Conservation (phyloP, 2,797 vertebrate genomes). For the Fistularia tabacaria region DNA sequence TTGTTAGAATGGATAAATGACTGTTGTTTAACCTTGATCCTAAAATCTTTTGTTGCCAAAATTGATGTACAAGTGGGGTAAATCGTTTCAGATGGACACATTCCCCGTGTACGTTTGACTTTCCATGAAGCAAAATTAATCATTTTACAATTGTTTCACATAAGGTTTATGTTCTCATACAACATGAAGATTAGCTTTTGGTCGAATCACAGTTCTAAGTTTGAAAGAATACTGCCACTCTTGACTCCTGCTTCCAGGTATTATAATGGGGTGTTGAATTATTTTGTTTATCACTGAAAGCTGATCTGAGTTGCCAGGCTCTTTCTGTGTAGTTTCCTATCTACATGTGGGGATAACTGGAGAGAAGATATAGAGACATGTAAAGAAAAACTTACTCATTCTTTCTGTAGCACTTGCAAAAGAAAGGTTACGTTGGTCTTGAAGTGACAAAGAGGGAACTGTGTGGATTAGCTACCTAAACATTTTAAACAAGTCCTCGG, state of each 20-base stretch:
- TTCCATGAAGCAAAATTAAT: slow-evolving; percentile 41
- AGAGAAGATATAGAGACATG: slow-evolving; percentile 21
- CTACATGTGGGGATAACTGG: slow-evolving; percentile 19
- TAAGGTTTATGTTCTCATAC: slow-evolving; percentile 51
- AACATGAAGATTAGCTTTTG: slow-evolving; percentile 34
- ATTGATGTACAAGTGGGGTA: slow-evolving; percentile 50
- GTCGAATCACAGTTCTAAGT: slow-evolving; percentile 32
- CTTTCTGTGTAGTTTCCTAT: slow-evolving; percentile 37
- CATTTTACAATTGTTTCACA: slow-evolving; percentile 42
- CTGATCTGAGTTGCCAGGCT: slow-evolving; percentile 40
- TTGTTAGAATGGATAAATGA: slow-evolving; percentile 48
- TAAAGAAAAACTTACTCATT: slow-evolving; percentile 11
- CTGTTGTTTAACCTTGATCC: slow-evolving; percentile 55
- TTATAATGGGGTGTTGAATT: slow-evolving; percentile 36
- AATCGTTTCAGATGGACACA: slow-evolving; percentile 29
- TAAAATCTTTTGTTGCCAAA: slow-evolving; percentile 68
- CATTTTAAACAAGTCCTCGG: slow-evolving; percentile 20
- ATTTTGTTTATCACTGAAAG: slow-evolving; percentile 38
- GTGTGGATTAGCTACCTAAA: slow-evolving; percentile 31
- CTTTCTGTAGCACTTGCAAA: slow-evolving; percentile 58
- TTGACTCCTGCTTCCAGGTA: slow-evolving; percentile 51
- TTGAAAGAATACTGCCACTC: slow-evolving; percentile 51
- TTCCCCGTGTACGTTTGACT: slow-evolving; percentile 38
- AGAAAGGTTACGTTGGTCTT: slow-evolving; percentile 31
- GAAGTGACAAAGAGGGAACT: slow-evolving; percentile 9